Percentiles rank a stretch among this genome's conserved stretches.
Evolutionary conservation across 1,140 invertebrate species (phyloP).

Genomic region (Trachymyrmex cornetzi): DNA sequence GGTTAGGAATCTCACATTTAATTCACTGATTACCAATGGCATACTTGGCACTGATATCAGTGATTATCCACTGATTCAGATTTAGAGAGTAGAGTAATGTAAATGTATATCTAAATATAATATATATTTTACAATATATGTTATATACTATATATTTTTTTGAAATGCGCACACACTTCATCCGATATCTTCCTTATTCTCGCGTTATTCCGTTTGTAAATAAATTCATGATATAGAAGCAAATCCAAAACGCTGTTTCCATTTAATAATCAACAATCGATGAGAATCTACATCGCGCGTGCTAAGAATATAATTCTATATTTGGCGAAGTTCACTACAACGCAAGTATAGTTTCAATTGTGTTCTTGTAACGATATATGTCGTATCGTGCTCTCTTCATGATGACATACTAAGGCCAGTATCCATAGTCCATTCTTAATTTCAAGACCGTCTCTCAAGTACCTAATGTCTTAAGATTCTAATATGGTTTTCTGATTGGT

Average conservation of each 20-base stretch:
- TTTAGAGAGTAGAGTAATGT: not conserved
- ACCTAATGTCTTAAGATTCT: no score
- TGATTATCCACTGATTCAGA: no score
- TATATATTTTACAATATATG: no score
- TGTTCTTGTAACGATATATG: not conserved
- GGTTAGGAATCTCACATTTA: no score
- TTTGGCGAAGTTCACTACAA: not conserved
- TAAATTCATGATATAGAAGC: not conserved
- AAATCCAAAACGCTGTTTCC: not conserved
- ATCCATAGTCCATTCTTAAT: no score
- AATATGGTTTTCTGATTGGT: no score
- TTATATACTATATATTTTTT: not conserved
- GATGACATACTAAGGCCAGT: not conserved
- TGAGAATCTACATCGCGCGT: not conserved
- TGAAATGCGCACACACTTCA: not conserved
- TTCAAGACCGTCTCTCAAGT: no score
- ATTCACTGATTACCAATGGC: no score
- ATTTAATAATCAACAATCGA: not conserved
- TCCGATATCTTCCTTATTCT: not conserved
- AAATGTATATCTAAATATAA: not conserved
- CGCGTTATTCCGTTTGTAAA: not conserved
- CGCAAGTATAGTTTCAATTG: not conserved
- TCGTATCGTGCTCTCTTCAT: not conserved
- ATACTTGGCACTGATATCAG: no score
- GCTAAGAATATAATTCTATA: conserved; percentile 13